Conservation (phyloP, 2,113 vertebrate genomes). For the Pavo muticus region DNA sequence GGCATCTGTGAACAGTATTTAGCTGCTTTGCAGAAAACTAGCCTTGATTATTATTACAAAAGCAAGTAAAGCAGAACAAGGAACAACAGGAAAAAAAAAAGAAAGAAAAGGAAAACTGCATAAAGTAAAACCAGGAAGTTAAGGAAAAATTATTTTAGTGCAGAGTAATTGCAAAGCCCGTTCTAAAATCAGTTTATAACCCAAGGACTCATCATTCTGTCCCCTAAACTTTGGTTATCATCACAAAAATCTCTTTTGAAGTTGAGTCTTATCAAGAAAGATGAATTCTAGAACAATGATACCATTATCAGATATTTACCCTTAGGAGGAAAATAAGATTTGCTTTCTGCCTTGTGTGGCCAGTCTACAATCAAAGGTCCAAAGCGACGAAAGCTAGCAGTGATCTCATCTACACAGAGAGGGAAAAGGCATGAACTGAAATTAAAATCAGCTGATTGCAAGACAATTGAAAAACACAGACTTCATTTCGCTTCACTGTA, state of each 20-base stretch:
- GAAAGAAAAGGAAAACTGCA: background rate
- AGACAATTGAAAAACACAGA: background rate
- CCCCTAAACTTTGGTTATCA: background rate
- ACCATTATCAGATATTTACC: conserved; percentile 78
- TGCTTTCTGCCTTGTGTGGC: conserved; percentile 99
- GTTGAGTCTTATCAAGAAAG: background rate
- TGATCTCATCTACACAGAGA: conserved; percentile 91
- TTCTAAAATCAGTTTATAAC: background rate
- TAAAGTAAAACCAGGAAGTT: background rate
- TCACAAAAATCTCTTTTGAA: background rate
- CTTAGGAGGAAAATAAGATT: conserved; percentile 99
- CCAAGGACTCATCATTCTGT: background rate
- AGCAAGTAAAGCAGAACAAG: background rate
- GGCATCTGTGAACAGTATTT: background rate
- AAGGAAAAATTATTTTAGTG: background rate
- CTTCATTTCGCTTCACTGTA: background rate
- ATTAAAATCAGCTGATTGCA: background rate
- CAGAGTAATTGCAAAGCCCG: background rate
- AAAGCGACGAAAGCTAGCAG: conserved; percentile 98
- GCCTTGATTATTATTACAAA: background rate
- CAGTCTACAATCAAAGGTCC: conserved; percentile 98
- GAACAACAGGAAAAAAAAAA: background rate
- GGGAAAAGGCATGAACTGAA: background rate
- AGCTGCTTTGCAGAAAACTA: background rate
- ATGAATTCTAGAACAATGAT: background rate